Percentiles rank a stretch among this genome's conserved stretches.
Conservation (phyloP, 23 tunicate species). For the Oikopleura albicans region DNA sequence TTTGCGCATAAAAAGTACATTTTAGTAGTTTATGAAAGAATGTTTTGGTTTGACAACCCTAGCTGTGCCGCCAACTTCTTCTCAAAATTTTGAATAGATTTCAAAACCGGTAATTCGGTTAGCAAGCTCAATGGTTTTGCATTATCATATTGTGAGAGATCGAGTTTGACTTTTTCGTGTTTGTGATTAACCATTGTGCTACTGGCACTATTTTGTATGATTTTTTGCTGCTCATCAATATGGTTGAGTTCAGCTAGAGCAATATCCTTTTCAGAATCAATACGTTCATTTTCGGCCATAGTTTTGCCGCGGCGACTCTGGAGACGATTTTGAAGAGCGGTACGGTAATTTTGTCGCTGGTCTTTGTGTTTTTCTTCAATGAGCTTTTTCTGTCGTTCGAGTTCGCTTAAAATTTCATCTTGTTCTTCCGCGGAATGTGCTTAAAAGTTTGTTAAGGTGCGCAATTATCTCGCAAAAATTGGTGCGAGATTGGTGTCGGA, state of each 20-base stretch:
- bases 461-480: too few species aligned
- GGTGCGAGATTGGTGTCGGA: too few species aligned
- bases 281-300: not conserved
- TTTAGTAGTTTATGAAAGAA: too few species aligned
- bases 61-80: not conserved
- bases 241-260: not conserved
- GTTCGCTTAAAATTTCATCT: not conserved
- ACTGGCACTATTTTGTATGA: not conserved
- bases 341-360: not conserved
- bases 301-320: not conserved
- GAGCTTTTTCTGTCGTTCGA: not conserved
- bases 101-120: slow-evolving; percentile 2
- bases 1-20: too few species aligned
- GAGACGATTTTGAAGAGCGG: not conserved
- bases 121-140: not conserved
- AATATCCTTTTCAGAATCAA: not conserved
- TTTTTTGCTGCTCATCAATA: not conserved
- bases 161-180: not conserved
- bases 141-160: not conserved
- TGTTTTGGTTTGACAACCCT: not conserved
- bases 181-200: not conserved
- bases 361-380: not conserved
- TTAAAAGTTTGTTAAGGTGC: too few species aligned
- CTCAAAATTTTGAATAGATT: not conserved
- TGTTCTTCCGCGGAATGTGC: not conserved